Evolutionary conservation across 1,140 invertebrate genomes (phyloP).

Genomic region (Bradynema listronoti): DNA sequence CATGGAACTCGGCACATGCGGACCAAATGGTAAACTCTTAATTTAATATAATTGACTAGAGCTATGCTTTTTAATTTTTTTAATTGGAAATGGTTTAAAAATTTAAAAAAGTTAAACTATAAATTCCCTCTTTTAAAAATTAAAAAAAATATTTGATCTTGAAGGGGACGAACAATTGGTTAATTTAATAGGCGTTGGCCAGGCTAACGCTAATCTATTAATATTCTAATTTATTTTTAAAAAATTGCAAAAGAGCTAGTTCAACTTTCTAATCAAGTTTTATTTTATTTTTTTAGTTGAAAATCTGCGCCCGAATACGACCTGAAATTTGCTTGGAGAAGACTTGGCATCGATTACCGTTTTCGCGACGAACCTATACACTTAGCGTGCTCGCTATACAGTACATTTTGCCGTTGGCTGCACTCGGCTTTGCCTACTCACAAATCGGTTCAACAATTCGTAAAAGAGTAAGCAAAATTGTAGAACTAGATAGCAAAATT

Average conservation of each 20-base stretch:
- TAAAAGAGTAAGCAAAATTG: constrained; percentile 39
- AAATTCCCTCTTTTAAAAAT: no score
- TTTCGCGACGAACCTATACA: constrained; percentile 52
- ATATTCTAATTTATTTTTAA: no score
- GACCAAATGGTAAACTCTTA: constrained; percentile 30
- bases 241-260: no score
- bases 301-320: constrained; percentile 36
- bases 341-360: constrained; percentile 42
- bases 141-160: no score
- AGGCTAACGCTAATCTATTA: no score
- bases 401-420: constrained; percentile 51
- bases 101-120: no score
- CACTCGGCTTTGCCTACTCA: constrained; percentile 50
- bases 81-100: no score
- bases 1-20: constrained; percentile 32
- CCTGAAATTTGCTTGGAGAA: constrained; percentile 52
- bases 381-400: constrained; percentile 51
- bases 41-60: constrained; percentile 10
- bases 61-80: no score
- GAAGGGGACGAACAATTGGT: no score
- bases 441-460: constrained; percentile 57
- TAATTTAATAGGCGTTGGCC: no score
- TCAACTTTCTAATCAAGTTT: no score
- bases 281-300: constrained; percentile 36
- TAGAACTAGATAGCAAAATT: not conserved